A percentile compares a stretch with the other conserved stretches of the same genome.
These are phyloP conservation scores for Falco naumanni DNA, from an alignment of 2,797 vertebrate species.

Conservation along the genomic window DNA sequence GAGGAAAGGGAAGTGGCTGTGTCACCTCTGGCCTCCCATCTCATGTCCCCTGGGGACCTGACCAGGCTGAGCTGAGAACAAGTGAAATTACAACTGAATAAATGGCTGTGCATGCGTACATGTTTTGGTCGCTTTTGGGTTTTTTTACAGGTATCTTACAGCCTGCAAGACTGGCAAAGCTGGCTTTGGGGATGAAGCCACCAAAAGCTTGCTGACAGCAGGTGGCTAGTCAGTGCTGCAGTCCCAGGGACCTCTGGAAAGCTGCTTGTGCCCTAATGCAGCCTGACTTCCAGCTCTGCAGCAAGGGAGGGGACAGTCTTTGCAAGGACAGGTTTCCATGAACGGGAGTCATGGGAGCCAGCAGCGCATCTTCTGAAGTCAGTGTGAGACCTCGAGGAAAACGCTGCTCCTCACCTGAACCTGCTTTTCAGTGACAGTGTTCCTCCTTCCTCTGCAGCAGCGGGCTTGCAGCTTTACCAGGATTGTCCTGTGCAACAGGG, in stretches of 20 bases:
- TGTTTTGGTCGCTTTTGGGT: background rate
- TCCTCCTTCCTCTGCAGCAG: background rate
- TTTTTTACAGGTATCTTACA: background rate
- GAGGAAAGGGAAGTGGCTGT: background rate
- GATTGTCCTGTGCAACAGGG: background rate
- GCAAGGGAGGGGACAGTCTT: background rate
- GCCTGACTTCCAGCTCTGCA: background rate
- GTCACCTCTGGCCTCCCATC: background rate
- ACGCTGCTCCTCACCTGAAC: background rate
- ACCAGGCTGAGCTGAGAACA: background rate
- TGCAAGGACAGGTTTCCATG: background rate
- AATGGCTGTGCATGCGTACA: rapidly evolving
- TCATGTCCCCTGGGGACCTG: rapidly evolving
- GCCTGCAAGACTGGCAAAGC: background rate
- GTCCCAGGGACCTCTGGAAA: background rate
- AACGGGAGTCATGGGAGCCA: background rate
- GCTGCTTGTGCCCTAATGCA: background rate
- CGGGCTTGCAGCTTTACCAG: background rate
- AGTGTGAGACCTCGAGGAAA: background rate
- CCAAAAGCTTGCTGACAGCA: background rate
- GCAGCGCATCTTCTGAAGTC: background rate
- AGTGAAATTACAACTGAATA: background rate
- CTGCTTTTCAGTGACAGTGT: background rate
- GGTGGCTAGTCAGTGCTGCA: background rate
- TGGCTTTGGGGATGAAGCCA: background rate